Evolutionary conservation across 2,888 invertebrate species (phyloP).

Genomic region (Eremobia ochroleuca): DNA sequence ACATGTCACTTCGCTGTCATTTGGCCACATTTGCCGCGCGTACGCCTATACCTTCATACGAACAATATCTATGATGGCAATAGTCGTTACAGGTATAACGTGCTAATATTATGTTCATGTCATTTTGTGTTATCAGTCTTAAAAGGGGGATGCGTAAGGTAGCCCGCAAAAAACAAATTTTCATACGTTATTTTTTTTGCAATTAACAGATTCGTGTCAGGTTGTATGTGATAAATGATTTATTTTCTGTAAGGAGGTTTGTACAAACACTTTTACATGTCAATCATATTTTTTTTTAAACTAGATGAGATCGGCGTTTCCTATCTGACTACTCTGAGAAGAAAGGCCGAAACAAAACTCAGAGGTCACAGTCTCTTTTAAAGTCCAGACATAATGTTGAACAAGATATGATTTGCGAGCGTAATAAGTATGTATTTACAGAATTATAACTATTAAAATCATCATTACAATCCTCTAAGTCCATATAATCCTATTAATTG

Average conservation of each 20-base stretch:
- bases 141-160: accelerated
- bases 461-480: neutral
- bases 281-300: too few species aligned
- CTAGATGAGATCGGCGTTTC: too few species aligned
- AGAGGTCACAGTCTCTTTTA: too few species aligned
- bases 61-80: conserved; percentile 82
- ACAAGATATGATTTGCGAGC: neutral
- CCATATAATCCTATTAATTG: neutral
- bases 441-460: too few species aligned
- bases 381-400: too few species aligned
- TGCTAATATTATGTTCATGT: conserved; percentile 54
- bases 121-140: conserved; percentile 57
- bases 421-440: neutral
- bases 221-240: too few species aligned
- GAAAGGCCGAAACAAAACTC: too few species aligned
- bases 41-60: conserved; percentile 80
- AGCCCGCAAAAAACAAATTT: neutral
- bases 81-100: conserved; percentile 54
- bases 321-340: too few species aligned
- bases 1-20: conserved; percentile 32
- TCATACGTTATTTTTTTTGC: neutral
- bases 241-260: too few species aligned
- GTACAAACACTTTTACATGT: too few species aligned
- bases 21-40: conserved; percentile 67
- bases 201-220: neutral